Evolutionary conservation across 2,113 vertebrate genomes (phyloP), one percentile per base, ranked within the genome.

Genomic region (Oryzias celebensis): DNA sequence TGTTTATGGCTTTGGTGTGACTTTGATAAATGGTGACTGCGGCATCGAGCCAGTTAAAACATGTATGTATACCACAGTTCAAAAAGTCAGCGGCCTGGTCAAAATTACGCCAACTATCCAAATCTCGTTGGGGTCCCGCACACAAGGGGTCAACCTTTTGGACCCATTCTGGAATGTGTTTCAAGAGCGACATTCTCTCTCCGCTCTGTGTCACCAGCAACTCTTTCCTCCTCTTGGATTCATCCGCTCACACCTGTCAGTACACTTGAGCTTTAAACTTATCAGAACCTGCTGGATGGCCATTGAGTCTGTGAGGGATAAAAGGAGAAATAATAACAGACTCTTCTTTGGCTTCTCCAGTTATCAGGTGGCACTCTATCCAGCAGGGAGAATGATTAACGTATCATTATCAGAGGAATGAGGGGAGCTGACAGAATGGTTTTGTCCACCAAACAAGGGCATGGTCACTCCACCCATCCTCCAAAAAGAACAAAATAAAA

Each of bases 101-200:
- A 13, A 0, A 76, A 82, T 76, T 60, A 91, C 78, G 73, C 53
- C 57, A 80, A 71, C 73, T 72, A 90, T 91, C 72, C 65, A 31
- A 1, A 41, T 49, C 58, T 43, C 23, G 16, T n/a, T n/a, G 58
- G 73, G 84, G 82, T 53, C 76, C 73, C 0, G 45, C 59, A 60
- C 53, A 7, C 23, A 13, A 20, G 28, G 55, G 47, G 52, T 43
- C 28, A 42, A 26, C 43, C 69, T 74, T 70, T 47, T 16, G 1
- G 50, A 65, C 53, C 77, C 55, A 59, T 75, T 73, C 85, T 44
- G 58, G 65, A 73, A 65, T 48, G 41, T 17, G 42, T 69, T 36
- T 76, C 56, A 51, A 61, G 22, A 52, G 63, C 75, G 54, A 65
- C 65, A 52, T 44, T 58, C 73, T 42, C 71, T 73, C 70, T 15